Conservation (phyloP, 92 coral and sea anemone species). For the Virgularia gustaviana region DNA sequence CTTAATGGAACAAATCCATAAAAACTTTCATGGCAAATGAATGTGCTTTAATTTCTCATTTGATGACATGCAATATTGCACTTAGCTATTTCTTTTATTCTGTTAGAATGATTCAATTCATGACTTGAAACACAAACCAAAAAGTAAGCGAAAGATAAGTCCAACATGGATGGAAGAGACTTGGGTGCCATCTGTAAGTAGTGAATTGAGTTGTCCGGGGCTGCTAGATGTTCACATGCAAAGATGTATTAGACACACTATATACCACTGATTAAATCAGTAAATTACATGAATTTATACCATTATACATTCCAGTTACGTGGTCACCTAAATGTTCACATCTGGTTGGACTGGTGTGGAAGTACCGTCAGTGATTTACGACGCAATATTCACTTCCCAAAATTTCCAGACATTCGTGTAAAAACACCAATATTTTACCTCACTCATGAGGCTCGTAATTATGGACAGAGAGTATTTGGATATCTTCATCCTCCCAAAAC, state of each 20-base stretch:
- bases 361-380: conserved; percentile 86
- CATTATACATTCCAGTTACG: conserved; percentile 56
- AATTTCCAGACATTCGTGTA: conserved; percentile 81
- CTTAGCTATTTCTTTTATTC: too few species aligned
- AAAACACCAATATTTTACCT: conserved; percentile 61
- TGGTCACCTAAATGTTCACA: conserved; percentile 84
- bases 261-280: background rate
- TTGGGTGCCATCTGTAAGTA: conserved; percentile 32
- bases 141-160: background rate
- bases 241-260: background rate
- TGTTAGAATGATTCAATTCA: background rate
- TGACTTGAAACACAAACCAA: background rate
- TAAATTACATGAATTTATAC: background rate
- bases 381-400: conserved; percentile 80
- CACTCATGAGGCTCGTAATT: conserved; percentile 66
- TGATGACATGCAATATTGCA: too few species aligned
- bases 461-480: conserved; percentile 93
- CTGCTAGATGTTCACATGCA: background rate
- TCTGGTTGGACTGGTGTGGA: conserved; percentile 99
- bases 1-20: too few species aligned
- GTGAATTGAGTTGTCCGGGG: too few species aligned
- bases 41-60: too few species aligned
- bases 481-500: conserved; percentile 81
- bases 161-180: conserved; percentile 22
- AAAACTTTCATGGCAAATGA: too few species aligned